phyloP scores from a whole-genome alignment of 2,113 vertebrate genomes.

The human region GRCh38 chr17:41411501-41412000 shows the following conservation, averaged over 20 bases:
- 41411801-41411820: background rate
- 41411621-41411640: constrained; percentile 32
- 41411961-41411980: constrained; percentile 64
- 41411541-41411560: background rate
- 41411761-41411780: background rate
- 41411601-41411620: background rate
- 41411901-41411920: constrained; percentile 54
- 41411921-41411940: constrained; percentile 40
- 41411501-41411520: constrained; percentile 86
- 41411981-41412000: constrained; percentile 13
- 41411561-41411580: background rate
- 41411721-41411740: background rate
- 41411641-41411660: background rate
- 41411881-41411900: constrained; percentile 57
- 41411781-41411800: background rate
- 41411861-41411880: constrained; percentile 42
- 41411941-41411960: constrained; percentile 27
- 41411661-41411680: background rate
- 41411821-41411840: background rate
- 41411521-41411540: constrained; percentile 81
- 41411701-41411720: background rate
- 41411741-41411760: background rate
- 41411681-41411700: background rate
- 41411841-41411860: constrained; percentile 47
- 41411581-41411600: background rate